phyloP scores from a whole-genome alignment of 2,888 invertebrate species.

The Pandemis corylana region DNA sequence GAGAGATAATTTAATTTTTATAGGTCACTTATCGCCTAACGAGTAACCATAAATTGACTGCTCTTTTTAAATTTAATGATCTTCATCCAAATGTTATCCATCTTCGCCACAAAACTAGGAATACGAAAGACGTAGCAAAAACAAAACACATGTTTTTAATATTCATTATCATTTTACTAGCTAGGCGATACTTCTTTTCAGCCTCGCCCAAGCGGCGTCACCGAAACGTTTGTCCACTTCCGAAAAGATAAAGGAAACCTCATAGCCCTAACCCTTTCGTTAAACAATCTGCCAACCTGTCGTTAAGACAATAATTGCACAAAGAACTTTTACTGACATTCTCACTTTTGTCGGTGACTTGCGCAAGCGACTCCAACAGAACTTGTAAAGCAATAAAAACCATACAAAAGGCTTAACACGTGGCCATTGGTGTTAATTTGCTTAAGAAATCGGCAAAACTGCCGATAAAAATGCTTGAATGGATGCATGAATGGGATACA shows the following conservation, averaged over 20 bases:
- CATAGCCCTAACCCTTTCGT: slow-evolving; percentile 28
- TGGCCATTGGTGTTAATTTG: slow-evolving; percentile 76
- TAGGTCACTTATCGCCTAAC: no score
- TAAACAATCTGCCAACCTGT: slow-evolving; percentile 36
- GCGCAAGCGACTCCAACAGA: slow-evolving; percentile 59
- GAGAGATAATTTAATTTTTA: no score
- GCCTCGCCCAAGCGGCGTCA: slow-evolving; percentile 16
- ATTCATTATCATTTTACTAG: background rate
- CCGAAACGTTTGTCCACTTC: slow-evolving; percentile 18
- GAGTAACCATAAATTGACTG: no score
- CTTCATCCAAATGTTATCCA: no score
- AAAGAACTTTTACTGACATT: slow-evolving; percentile 68
- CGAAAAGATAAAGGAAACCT: slow-evolving; percentile 22
- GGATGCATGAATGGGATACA: slow-evolving; percentile 51
- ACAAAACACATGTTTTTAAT: background rate
- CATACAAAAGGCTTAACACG: slow-evolving; percentile 78
- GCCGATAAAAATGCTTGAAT: slow-evolving; percentile 48
- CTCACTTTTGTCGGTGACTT: slow-evolving; percentile 80
- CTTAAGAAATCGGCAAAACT: slow-evolving; percentile 55
- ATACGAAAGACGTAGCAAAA: background rate
- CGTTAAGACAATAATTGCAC: slow-evolving; percentile 48
- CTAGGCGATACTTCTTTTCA: background rate
- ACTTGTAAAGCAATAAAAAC: slow-evolving; percentile 71
- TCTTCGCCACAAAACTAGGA: no score
- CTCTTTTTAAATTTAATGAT: no score